Conservation (phyloP, 2,113 vertebrate genomes). For the Otus sunia region DNA sequence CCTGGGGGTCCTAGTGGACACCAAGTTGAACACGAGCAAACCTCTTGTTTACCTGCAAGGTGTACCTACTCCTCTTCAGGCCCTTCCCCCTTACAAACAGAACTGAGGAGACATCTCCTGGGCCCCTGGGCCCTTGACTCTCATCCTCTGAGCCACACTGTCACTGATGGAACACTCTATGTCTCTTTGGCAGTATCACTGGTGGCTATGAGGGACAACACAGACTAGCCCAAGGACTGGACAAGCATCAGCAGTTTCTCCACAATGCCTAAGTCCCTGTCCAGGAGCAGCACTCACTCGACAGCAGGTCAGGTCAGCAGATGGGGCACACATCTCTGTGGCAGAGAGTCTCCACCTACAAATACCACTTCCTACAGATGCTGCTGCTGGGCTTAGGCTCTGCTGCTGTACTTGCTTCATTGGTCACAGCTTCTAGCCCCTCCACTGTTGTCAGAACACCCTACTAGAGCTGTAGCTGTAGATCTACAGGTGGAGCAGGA, state of each 20-base stretch:
- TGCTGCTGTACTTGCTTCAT: no score
- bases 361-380: not conserved
- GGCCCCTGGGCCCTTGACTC: accelerated
- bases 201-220: no score
- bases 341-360: not conserved
- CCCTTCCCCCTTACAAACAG: not conserved
- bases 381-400: not conserved
- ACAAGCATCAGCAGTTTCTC: not conserved
- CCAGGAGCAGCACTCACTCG: not conserved
- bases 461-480: not conserved
- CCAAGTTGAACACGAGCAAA: not conserved
- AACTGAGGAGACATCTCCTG: not conserved
- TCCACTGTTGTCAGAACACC: not conserved
- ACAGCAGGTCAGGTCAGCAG: not conserved
- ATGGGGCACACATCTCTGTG: no score
- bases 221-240: no score
- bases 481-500: not conserved
- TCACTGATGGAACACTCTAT: not conserved
- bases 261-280: not conserved
- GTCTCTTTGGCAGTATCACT: not conserved
- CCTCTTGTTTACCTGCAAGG: not conserved
- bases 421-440: not conserved
- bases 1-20: not conserved
- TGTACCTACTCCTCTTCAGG: not conserved
- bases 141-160: not conserved